A percentile compares a stretch with the other conserved stretches of the same genome.
Conservation (phyloP, 2,888 invertebrate genomes). For the Ferrisia virgata region DNA sequence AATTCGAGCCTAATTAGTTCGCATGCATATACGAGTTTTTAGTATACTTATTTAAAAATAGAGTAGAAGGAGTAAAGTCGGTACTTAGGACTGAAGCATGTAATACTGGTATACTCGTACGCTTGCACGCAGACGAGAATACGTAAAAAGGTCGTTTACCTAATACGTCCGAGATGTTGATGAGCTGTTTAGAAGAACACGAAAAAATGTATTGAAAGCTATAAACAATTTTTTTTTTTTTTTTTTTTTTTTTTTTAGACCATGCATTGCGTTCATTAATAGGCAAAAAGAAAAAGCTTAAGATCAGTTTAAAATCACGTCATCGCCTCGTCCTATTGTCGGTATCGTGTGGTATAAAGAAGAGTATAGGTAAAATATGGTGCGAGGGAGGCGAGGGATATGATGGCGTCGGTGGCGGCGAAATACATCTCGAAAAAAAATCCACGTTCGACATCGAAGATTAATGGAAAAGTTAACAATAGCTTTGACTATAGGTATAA, state of each 20-base stretch:
- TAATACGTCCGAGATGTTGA: not conserved
- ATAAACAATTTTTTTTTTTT: too few relatives aligned
- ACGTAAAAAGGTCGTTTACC: not conserved
- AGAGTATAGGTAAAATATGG: not conserved
- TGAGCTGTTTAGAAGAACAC: not conserved
- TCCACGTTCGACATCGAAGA: not conserved
- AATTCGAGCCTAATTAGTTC: not conserved
- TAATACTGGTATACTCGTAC: not conserved
- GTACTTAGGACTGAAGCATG: not conserved
- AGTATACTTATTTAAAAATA: not conserved
- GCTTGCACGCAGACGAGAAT: too few relatives aligned
- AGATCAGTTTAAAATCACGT: not conserved
- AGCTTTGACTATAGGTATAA: not conserved
- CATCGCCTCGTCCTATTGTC: not conserved
- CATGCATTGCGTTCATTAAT: not conserved
- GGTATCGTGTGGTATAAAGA: not conserved
- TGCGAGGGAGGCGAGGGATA: not conserved
- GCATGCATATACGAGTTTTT: not conserved
- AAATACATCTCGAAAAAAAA: not conserved
- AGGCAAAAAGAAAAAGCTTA: not conserved
- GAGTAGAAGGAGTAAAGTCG: not conserved
- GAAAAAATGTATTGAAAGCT: too few relatives aligned
- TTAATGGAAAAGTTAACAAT: constrained; percentile 12
- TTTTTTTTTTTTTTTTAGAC: too few relatives aligned
- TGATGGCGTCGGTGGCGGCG: not conserved